Base-by-base conservation (phyloP, 2,113 vertebrate genomes). In the Paramormyrops kingsleyae region DNA sequence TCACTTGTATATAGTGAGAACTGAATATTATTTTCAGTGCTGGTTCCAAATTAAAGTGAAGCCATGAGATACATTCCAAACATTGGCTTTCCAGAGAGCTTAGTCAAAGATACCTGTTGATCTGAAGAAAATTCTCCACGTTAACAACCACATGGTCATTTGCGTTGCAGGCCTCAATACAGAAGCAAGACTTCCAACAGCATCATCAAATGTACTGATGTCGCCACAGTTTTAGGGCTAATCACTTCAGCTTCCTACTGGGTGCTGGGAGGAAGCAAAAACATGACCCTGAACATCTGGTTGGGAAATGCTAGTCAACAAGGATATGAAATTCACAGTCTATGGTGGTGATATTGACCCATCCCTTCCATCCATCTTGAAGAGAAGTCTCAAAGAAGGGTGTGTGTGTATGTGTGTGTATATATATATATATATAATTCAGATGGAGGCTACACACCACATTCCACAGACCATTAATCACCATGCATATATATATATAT, bases 161-260 rank as follows among this genome's bases (percentile, higher is more conserved):
- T 99, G 98, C 90, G 99, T 99, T 90, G 98, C 98, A 86, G 99
- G 99, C 86, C 97, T 99, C 85, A 99, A 98, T n/a, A 98, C 98
- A 87, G 99, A 99, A 92, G 98, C 99, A 90, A 95, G 98, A 89
- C 96, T 99, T 89, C 94, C 99, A 44, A 39, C 31, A 80, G 6
- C 17, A 89, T 27, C 59, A 4, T 10, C 77, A 53, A 3, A 31
- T 39, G 52, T 53, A 27, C 5, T 88, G 39, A 87, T 50, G 9
- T 39, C 12, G 12, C 1, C 59, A 49, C 77, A 2, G 24, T 8
- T 92, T 91, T 52, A 86, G 94, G 99, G 98, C 99, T 99, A 90
- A 98, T 99, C 92, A 99, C 98, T 90, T 97, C 99, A 90, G 98
- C 59, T n/a, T 66, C 59, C 59, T 66, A 66, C 59, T 27, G 59